A percentile compares a stretch with the other conserved stretches of the same genome.
phyloP scores from a whole-genome alignment of 2,113 vertebrate species.

The Mobula hypostoma region DNA sequence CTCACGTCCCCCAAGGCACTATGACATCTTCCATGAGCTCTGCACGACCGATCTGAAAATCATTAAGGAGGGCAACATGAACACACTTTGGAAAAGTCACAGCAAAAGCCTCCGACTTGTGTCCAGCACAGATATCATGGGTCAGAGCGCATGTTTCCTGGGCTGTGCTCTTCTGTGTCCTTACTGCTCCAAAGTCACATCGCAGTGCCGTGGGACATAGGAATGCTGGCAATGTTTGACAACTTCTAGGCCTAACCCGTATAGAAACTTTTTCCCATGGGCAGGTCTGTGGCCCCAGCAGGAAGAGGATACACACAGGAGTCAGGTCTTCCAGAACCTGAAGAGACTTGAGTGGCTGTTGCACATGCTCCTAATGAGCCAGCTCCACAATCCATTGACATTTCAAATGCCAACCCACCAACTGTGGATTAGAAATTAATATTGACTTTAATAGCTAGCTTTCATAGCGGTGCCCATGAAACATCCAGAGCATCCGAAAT shows the following conservation, averaged over 20 bases:
- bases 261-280: not conserved
- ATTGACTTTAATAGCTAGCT: too few relatives aligned
- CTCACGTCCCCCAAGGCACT: not conserved
- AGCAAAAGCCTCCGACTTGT: too few relatives aligned
- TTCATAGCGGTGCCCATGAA: too few relatives aligned
- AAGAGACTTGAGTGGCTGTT: not conserved
- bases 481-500: too few relatives aligned
- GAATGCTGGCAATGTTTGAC: not conserved
- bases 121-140: too few relatives aligned
- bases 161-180: too few relatives aligned
- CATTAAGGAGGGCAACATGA: not conserved
- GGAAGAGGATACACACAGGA: not conserved
- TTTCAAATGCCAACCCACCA: too few relatives aligned
- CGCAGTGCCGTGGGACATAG: not conserved
- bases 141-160: too few relatives aligned
- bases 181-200: too few relatives aligned
- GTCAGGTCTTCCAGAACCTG: not conserved
- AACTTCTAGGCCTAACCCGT: not conserved
- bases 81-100: not conserved
- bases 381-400: not conserved
- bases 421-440: too few relatives aligned
- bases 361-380: not conserved
- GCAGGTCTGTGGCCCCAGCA: not conserved
- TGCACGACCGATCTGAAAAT: not conserved
- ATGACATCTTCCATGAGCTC: not conserved